These are phyloP conservation scores for Heterodera filipjevi DNA, from an alignment of 2,888 invertebrate species.

Conservation along the genomic window DNA sequence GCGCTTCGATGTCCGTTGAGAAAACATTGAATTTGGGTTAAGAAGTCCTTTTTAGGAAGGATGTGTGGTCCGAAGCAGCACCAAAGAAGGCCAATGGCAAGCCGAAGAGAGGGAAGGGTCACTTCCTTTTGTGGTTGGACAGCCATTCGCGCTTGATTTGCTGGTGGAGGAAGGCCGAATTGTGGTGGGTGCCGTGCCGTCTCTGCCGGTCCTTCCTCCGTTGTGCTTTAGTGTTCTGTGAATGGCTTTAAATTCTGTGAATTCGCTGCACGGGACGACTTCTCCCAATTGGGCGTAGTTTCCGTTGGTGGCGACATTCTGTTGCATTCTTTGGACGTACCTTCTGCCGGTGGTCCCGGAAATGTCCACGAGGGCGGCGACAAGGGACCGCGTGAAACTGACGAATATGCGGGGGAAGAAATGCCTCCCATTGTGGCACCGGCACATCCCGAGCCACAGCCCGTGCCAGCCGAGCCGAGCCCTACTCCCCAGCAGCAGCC, in stretches of 20 bases:
- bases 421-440: slow-evolving; percentile 6
- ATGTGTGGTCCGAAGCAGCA: slow-evolving; percentile 40
- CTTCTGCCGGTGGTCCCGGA: not conserved
- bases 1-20: slow-evolving; percentile 30
- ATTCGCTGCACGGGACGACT: slow-evolving; percentile 38
- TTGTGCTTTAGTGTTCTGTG: slow-evolving; percentile 36
- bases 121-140: slow-evolving; percentile 31
- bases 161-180: slow-evolving; percentile 20
- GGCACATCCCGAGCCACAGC: slow-evolving; percentile 17
- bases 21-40: not conserved
- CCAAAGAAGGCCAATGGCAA: slow-evolving; percentile 38
- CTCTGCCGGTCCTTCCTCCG: slow-evolving; percentile 6
- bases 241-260: slow-evolving; percentile 36
- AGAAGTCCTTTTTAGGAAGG: slow-evolving; percentile 27
- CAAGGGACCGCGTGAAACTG: slow-evolving; percentile 13
- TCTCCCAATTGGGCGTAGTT: slow-evolving; percentile 18
- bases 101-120: slow-evolving; percentile 41
- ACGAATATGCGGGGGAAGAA: not conserved
- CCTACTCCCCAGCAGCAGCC: slow-evolving; percentile 33
- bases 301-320: slow-evolving; percentile 31
- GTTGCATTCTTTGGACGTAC: slow-evolving; percentile 23
- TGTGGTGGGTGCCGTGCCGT: slow-evolving; percentile 9
- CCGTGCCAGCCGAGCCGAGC: slow-evolving; percentile 25
- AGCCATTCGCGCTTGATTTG: slow-evolving; percentile 32
- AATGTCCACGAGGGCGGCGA: not conserved